Base-by-base conservation (phyloP, 2,888 invertebrate species). In the Petrolisthes cinctipes region DNA sequence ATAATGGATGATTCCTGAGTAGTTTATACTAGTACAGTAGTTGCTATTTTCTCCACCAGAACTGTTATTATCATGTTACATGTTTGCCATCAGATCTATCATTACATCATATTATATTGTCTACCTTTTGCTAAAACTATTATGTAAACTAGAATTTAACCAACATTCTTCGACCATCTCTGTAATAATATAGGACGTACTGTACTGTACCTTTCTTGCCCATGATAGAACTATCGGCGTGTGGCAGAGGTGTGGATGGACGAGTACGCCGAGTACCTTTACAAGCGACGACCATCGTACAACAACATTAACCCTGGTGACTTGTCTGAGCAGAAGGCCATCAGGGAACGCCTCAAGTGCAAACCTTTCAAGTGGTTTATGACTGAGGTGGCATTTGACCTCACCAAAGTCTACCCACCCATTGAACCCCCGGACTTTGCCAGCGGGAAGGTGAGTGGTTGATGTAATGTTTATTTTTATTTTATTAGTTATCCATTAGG, bases 171-270 rank as follows among this genome's bases (percentile, higher is more conserved):
- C 37, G 37, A 37, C 2, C 37, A 37, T 37, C 37, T 37, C 37
- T 37, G 37, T 37, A 37, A 37, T 37, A 37, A 37, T 37, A 37
- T 37, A 37, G 37, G 37, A 37, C 37, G 0, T 37, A 37, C 37
- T 2, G 2, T 37, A 37, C 37, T 61, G 17, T 61, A 9, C 61
- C 61, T 71, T 1, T 71, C 14, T 71, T 20, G 0, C 71, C 20
- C 37, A 37, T 53, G 6, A 7, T 85, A 90, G 96, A 98, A 98
- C 93, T 97, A 97, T 93, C 95, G 96, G 75, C 95, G 98, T 89
- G 98, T 98, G 0, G 98, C 98, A 0, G 97, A 97, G 92, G 98
- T 99, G 3, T 99, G 99, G 99, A 98, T 99, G 98, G 99, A 99
- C 92, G 98, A 99, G 92, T 99, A 98, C 93, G 97, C 97, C 2